Base-by-base conservation (phyloP, 2,797 vertebrate species). In the Odontamblyopus lacepedii region DNA sequence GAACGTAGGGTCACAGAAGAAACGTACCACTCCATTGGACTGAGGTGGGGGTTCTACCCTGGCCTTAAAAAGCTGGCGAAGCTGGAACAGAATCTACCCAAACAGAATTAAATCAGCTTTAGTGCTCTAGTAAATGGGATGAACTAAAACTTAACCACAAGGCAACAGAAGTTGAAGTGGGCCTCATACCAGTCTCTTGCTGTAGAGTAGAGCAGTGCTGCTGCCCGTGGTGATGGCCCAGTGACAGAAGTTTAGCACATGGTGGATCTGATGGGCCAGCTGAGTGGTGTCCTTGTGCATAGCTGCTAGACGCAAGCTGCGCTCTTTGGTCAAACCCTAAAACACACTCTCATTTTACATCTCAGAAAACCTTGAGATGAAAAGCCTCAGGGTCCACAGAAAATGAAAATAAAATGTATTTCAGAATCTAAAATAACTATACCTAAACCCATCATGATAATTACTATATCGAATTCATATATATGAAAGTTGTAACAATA, bases 1-100 rank as follows among this genome's bases (percentile, higher is more conserved):
- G 91, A 99, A 99, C 0, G 97, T 99, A 55, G 98, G 97, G 82
- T 99, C 98, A 80, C 98, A 99, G 81, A 98, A 98, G 90, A 99
- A 99, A 72, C 96, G 96, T 27, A 99, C 95, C 0, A 96, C 95
- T 79, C 98, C 97, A 27, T 99, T 99, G 82, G 96, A 96, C 85
- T 96, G 96, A 1, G 98, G 98, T 1, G 96, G 96, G 1, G 96
- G 95, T 74, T 99, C 98, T 70, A 98, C 94, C 0, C 97, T 94
- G 0, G 96, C 96, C 91, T 98, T 97, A 83, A 98, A 94, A 77
- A 98, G 95, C 85, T 97, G 95, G 53, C 96, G 94, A 59, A 99
- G 91, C 88, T 99, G 98, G 90, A 95, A 99, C 0, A 97, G 96
- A 67, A 99, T 99, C 98, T 99, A 85, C 18, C 76, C 0, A 9